Conservation (phyloP, 1,140 invertebrate genomes). For the Oncopodura yosiiana region DNA sequence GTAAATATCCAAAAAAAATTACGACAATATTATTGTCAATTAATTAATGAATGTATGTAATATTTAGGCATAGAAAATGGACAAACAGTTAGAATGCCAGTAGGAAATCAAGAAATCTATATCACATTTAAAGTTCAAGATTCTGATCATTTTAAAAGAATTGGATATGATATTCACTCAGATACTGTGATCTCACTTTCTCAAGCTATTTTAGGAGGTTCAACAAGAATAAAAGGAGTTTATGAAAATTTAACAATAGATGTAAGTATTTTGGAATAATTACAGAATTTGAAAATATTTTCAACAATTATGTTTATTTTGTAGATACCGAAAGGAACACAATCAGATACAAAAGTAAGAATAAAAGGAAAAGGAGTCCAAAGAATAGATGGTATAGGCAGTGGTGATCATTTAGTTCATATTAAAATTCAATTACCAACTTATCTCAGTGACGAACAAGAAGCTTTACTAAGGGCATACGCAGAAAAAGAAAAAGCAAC, state of each 20-base stretch:
- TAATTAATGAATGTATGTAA: no score
- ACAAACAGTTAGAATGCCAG: constrained; percentile 85
- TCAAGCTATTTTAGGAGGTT: constrained; percentile 88
- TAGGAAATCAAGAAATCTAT: constrained; percentile 82
- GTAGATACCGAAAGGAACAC: constrained; percentile 80
- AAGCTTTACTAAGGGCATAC: constrained; percentile 69
- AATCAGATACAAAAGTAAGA: constrained; percentile 75
- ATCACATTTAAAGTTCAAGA: constrained; percentile 84
- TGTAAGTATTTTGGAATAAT: constrained; percentile 42
- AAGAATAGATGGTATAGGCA: constrained; percentile 72
- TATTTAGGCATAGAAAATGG: constrained; percentile 77
- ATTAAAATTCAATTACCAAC: constrained; percentile 77
- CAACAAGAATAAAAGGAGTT: constrained; percentile 80
- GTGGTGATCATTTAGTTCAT: constrained; percentile 94
- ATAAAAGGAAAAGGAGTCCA: constrained; percentile 84
- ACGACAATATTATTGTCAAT: constrained; percentile 11
- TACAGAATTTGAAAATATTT: background rate
- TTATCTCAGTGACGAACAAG: constrained; percentile 65
- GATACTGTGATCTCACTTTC: constrained; percentile 73
- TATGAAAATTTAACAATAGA: constrained; percentile 87
- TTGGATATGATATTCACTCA: constrained; percentile 89
- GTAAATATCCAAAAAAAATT: background rate
- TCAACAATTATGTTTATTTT: constrained; percentile 14
- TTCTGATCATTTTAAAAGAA: constrained; percentile 81
- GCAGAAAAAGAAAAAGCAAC: constrained; percentile 82